Base-by-base conservation (phyloP, 2,113 vertebrate species). In the Pandion haliaetus region DNA sequence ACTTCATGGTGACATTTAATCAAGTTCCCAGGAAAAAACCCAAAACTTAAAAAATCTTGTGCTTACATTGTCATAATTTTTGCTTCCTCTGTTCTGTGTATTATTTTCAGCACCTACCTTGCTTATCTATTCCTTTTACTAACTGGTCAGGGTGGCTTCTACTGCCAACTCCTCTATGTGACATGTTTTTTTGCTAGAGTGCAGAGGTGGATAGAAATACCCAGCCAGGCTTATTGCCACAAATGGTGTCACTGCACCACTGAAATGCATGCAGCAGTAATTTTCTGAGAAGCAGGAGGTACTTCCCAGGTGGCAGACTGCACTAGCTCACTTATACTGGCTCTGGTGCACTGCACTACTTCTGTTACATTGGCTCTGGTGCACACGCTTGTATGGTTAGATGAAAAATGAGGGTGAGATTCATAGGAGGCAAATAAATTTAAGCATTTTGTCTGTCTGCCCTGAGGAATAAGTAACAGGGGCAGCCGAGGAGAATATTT, bases 401-500 rank as follows among this genome's bases (percentile, higher is more conserved):
- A 32, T 54, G 36, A 65, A 83, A 69, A 77, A 26, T 26, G 12
- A 76, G 4, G 7, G 5, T 42, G 18, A 63, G 44, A 70, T 40
- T 93, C 77, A 71, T 6, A 58, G 29, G 17, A 89, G 10, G 18
- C 3, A 90, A 84, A 58, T 45, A 52, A 61, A 69, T 4, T 45
- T 52, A 59, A 73, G 25, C 1, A 23, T 86, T 69, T 88, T 82
- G 2, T 80, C 15, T 21, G 6, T 54, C 40, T n/a, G 1, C 8
- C 14, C 29, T 66, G 26, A 62, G 54, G n/a, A 71, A 62, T 26
- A 78, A 69, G 29, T 59, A 63, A 40, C 17, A 82, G 26, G 29
- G 7, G 12, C 5, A 79, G 34, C 5, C 0, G 0, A 59, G 3
- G 29, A 49, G 24, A 85, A 29, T 4, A 34, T 67, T 85, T 79